Conservation (phyloP, 2,797 vertebrate genomes). For the Varecia variegata region DNA sequence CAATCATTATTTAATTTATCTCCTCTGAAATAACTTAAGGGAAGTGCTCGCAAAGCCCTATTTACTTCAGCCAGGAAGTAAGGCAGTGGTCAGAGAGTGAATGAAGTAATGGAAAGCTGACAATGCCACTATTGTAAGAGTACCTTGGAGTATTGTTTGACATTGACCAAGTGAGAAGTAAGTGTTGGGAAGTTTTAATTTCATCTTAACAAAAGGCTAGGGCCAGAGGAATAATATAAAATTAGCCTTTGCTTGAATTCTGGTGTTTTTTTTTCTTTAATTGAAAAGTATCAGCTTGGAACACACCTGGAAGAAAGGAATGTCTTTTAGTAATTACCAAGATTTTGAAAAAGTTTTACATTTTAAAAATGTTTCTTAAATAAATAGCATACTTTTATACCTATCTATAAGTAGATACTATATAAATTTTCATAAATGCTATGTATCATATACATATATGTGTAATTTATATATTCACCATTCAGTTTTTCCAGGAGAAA, state of each 20-base stretch:
- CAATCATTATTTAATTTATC: constrained; percentile 90
- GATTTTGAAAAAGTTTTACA: constrained; percentile 67
- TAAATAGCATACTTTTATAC: constrained; percentile 33
- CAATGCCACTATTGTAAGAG: constrained; percentile 86
- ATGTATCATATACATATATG: constrained; percentile 55
- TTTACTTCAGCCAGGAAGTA: constrained; percentile 88
- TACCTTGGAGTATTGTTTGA: constrained; percentile 82
- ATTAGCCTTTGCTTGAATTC: constrained; percentile 79
- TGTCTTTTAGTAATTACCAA: constrained; percentile 79
- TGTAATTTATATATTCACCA: constrained; percentile 81
- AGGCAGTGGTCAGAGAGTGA: constrained; percentile 84
- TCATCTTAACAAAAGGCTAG: constrained; percentile 61
- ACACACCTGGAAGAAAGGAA: constrained; percentile 81
- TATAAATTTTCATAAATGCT: constrained; percentile 31
- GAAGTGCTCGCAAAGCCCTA: constrained; percentile 84
- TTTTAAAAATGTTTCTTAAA: constrained; percentile 33
- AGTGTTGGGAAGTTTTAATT: constrained; percentile 83
- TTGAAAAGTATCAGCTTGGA: constrained; percentile 81
- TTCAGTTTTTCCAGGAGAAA: constrained; percentile 78
- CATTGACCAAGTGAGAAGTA: constrained; percentile 78
- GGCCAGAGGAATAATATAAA: constrained; percentile 74
- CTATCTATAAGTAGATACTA: not conserved
- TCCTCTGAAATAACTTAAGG: constrained; percentile 86
- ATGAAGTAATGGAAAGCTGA: constrained; percentile 86
- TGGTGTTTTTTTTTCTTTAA: constrained; percentile 74